phyloP scores from a whole-genome alignment of 2,797 vertebrate genomes.

The Urophycis tenuis region DNA sequence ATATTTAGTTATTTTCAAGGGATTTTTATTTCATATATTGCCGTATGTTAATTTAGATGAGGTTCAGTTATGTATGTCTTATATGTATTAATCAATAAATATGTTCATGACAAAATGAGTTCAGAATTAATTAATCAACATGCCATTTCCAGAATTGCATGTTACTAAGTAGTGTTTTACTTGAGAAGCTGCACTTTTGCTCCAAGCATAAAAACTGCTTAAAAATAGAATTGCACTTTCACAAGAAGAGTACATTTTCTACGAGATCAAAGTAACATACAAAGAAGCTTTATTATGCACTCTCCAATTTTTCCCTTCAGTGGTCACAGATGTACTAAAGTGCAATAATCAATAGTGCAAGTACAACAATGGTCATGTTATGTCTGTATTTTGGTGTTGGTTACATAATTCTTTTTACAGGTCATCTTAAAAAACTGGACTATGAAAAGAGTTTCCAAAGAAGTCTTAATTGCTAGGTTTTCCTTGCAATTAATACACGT shows the following conservation, averaged over 20 bases:
- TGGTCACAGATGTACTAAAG: too few relatives aligned
- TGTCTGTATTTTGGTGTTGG: constrained; percentile 67
- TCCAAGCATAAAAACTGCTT: background rate
- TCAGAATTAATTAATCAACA: background rate
- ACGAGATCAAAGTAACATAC: too few relatives aligned
- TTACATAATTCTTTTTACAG: constrained; percentile 73
- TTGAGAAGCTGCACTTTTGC: too few relatives aligned
- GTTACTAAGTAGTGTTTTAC: background rate
- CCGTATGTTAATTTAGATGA: too few relatives aligned
- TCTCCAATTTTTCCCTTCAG: too few relatives aligned
- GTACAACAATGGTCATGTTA: constrained; percentile 50
- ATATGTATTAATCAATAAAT: too few relatives aligned
- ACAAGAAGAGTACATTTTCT: background rate
- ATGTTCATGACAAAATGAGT: too few relatives aligned
- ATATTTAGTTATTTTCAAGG: too few relatives aligned
- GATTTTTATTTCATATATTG: too few relatives aligned
- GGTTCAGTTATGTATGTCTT: too few relatives aligned
- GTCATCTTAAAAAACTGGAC: constrained; percentile 66
- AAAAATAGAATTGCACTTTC: background rate
- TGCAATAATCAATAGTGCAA: background rate
- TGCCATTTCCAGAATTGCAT: background rate
- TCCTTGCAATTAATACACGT: too few relatives aligned
- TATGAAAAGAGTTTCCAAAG: constrained; percentile 57
- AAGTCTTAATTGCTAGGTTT: constrained; percentile 34
- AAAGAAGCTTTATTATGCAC: too few relatives aligned